These are phyloP conservation scores for Cephus runcator DNA, from an alignment of 2,888 invertebrate genomes.

Conservation along the genomic window DNA sequence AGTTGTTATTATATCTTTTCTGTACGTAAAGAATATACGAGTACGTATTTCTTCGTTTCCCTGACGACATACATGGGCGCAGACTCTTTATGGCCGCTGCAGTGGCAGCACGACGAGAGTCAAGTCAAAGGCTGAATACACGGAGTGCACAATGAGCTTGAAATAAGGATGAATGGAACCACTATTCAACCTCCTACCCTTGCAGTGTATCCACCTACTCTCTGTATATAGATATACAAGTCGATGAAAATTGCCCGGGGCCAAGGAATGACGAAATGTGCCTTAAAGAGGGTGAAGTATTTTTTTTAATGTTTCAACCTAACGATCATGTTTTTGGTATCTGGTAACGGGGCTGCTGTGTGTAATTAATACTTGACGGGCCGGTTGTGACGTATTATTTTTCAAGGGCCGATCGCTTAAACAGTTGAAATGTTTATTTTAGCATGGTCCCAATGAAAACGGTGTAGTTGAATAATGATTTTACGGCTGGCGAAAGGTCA, in stretches of 20 bases:
- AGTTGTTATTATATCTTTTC: neutral
- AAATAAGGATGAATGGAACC: slow-evolving; percentile 63
- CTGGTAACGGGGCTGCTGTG: neutral
- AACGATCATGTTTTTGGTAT: slow-evolving; percentile 30
- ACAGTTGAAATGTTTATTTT: no score
- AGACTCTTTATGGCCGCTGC: slow-evolving; percentile 22
- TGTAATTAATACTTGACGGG: neutral
- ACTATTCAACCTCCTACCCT: slow-evolving; percentile 39
- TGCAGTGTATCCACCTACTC: neutral
- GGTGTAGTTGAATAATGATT: neutral
- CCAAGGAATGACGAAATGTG: slow-evolving; percentile 37
- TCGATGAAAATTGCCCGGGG: slow-evolving; percentile 32
- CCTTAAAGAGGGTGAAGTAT: slow-evolving; percentile 44
- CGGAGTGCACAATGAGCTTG: slow-evolving; percentile 59
- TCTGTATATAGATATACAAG: neutral
- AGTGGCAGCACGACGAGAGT: slow-evolving; percentile 45
- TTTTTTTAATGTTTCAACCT: slow-evolving; percentile 51
- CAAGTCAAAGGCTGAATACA: slow-evolving; percentile 60
- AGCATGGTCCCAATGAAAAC: neutral
- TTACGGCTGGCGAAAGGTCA: neutral
- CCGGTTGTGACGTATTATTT: neutral
- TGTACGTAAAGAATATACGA: slow-evolving; percentile 33
- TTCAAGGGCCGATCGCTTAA: neutral
- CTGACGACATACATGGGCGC: slow-evolving; percentile 26
- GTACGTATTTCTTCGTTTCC: slow-evolving; percentile 40